Percentiles rank a stretch among this genome's conserved stretches.
phyloP scores from a whole-genome alignment of 1,140 invertebrate genomes.

The Plutomurus gul region DNA sequence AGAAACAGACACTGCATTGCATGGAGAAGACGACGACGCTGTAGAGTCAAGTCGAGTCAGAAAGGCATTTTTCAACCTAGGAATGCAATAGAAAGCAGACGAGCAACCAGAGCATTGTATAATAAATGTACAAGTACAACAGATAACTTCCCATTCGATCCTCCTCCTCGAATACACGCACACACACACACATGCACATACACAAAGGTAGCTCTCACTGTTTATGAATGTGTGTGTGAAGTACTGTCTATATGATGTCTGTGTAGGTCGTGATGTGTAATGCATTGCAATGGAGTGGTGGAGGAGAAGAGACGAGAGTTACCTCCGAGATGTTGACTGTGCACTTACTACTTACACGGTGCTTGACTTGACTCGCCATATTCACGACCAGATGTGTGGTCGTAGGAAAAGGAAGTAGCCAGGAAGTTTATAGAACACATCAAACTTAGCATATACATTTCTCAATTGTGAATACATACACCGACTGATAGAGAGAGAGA shows the following conservation, averaged over 20 bases:
- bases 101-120: background rate
- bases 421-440: constrained; percentile 37
- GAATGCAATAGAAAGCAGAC: background rate
- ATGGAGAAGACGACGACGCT: background rate
- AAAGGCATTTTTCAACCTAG: background rate
- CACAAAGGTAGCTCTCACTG: background rate
- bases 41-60: background rate
- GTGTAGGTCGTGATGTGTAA: background rate
- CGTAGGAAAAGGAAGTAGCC: constrained; percentile 28
- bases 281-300: too few relatives aligned
- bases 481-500: background rate
- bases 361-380: constrained; percentile 1
- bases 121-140: too few relatives aligned
- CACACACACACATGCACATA: background rate
- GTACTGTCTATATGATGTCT: background rate
- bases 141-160: too few relatives aligned
- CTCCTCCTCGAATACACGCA: too few relatives aligned
- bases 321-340: too few relatives aligned
- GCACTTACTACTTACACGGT: too few relatives aligned
- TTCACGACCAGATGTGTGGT: constrained; percentile 29
- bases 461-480: background rate
- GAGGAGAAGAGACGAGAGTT: too few relatives aligned
- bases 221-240: background rate
- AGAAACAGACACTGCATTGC: background rate
- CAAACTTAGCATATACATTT: constrained; percentile 3